Evolutionary conservation across 2,113 vertebrate species (phyloP).

Genomic region (Coptodon bakossiorum): DNA sequence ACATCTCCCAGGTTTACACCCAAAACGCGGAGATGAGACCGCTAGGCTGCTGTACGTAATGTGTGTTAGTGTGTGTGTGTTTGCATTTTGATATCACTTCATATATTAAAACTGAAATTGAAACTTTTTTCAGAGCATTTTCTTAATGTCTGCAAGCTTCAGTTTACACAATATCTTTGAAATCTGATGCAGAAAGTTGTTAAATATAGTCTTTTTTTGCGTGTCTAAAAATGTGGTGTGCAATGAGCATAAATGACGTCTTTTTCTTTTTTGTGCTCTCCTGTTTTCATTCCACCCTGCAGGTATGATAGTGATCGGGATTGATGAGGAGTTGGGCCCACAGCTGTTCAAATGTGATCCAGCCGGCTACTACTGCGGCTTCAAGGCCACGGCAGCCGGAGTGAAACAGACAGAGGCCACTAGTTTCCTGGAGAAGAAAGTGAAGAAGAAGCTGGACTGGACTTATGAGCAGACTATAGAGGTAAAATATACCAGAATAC

Average conservation of each 20-base stretch:
- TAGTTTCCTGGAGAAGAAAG: slow-evolving; percentile 96
- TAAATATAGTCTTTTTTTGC: neutral
- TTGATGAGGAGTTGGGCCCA: slow-evolving; percentile 86
- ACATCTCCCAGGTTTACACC: slow-evolving; percentile 94
- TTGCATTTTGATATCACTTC: neutral
- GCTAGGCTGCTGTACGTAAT: slow-evolving; percentile 90
- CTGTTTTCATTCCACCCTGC: neutral
- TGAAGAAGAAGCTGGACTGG: slow-evolving; percentile 97
- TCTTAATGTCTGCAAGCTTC: neutral
- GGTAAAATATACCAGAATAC: slow-evolving; percentile 59
- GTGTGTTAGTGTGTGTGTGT: neutral
- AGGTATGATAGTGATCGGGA: slow-evolving; percentile 93
- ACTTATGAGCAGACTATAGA: slow-evolving; percentile 88
- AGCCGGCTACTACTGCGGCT: slow-evolving; percentile 94
- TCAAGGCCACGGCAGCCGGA: slow-evolving; percentile 92
- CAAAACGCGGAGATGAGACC: slow-evolving; percentile 97
- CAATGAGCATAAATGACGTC: neutral
- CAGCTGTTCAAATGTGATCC: slow-evolving; percentile 94
- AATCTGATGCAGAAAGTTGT: neutral
- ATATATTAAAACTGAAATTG: neutral
- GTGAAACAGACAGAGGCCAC: slow-evolving; percentile 94
- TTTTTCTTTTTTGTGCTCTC: neutral
- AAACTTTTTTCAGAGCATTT: neutral
- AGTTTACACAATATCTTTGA: neutral
- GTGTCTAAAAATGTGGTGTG: neutral